Evolutionary conservation across 2,888 invertebrate genomes (phyloP).

Genomic region (Lypha dubia): DNA sequence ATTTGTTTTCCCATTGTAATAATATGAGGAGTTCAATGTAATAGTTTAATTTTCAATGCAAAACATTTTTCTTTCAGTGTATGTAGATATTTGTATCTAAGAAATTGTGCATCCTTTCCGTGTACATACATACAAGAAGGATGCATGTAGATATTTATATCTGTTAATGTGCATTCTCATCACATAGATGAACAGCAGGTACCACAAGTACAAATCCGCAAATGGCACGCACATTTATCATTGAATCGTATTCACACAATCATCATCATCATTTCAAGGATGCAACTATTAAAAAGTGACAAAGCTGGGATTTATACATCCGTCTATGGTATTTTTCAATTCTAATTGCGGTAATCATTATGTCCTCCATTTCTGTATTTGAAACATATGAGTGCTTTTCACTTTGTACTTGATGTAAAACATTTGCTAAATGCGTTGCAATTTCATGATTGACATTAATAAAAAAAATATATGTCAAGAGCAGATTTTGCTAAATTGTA

Average conservation of each 20-base stretch:
- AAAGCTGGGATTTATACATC: not conserved
- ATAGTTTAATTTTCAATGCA: too few species aligned
- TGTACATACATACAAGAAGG: too few species aligned
- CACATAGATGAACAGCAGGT: not conserved
- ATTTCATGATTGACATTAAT: conserved; percentile 53
- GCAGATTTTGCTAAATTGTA: conserved; percentile 36
- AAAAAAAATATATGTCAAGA: conserved; percentile 52
- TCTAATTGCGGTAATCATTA: not conserved
- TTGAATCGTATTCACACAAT: not conserved
- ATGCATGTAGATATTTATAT: not conserved
- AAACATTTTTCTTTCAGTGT: too few species aligned
- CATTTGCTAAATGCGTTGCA: conserved; percentile 36
- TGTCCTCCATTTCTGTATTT: conserved; percentile 1
- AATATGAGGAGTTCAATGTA: too few species aligned
- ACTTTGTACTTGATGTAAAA: conserved; percentile 19
- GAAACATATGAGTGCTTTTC: not conserved
- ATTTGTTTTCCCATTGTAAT: too few species aligned
- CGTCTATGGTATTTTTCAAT: not conserved
- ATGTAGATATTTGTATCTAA: too few species aligned
- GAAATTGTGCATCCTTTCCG: too few species aligned
- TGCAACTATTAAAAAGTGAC: not conserved
- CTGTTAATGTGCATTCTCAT: not conserved
- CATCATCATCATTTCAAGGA: conserved; percentile 14
- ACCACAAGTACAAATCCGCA: not conserved
- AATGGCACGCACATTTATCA: not conserved